Percentiles rank a stretch among this genome's conserved stretches.
phyloP scores from a whole-genome alignment of 2,113 vertebrate species.

The Clarias batrachus region DNA sequence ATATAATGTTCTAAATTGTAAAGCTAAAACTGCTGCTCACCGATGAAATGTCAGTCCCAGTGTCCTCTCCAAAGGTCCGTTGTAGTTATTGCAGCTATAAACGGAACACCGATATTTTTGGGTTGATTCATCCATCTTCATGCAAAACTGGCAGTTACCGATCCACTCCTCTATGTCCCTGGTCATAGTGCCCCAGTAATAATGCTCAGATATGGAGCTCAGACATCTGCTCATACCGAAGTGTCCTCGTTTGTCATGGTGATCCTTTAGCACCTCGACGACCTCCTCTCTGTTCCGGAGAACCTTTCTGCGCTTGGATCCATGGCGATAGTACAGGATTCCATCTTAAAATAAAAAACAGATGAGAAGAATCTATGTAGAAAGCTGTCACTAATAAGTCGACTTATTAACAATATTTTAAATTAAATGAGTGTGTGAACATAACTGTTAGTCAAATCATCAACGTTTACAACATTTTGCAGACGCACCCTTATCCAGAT shows the following conservation, averaged over 20 bases:
- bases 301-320: constrained; percentile 57
- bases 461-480: no score
- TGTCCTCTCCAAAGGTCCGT: constrained; percentile 42
- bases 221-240: constrained; percentile 60
- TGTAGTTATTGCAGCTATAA: constrained; percentile 48
- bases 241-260: constrained; percentile 67
- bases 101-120: constrained; percentile 43
- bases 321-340: constrained; percentile 60
- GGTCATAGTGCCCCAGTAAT: constrained; percentile 56
- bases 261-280: constrained; percentile 58
- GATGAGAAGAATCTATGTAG: background rate
- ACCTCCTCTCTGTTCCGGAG: constrained; percentile 65
- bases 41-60: constrained; percentile 47
- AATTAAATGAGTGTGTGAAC: background rate
- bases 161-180: constrained; percentile 44
- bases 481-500: no score
- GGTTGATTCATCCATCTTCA: constrained; percentile 42
- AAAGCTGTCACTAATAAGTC: background rate
- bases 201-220: constrained; percentile 55
- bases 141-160: constrained; percentile 45
- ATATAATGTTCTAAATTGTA: background rate
- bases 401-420: background rate
- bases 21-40: constrained; percentile 5
- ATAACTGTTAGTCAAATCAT: background rate
- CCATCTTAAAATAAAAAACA: constrained; percentile 56